phyloP scores from a whole-genome alignment of 2,888 invertebrate genomes.

The Toxonevra muliebris region DNA sequence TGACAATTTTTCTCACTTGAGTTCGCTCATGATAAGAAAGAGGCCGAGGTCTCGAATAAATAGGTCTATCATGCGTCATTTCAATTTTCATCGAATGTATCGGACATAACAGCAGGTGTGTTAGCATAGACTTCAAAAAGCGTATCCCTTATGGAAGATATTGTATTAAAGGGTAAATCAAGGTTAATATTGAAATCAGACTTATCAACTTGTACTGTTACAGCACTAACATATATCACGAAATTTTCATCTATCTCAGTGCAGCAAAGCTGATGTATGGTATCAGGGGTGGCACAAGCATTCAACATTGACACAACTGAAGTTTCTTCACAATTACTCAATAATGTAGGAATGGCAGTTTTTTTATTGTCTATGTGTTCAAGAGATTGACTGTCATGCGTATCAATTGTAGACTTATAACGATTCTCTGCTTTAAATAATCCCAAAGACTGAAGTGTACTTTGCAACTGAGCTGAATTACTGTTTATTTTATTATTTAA shows the following conservation, averaged over 20 bases:
- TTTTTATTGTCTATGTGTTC: too few species aligned
- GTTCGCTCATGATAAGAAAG: slow-evolving; percentile 31
- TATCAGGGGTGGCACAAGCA: neutral
- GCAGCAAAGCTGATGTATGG: neutral
- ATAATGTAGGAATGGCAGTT: too few species aligned
- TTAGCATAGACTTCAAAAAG: neutral
- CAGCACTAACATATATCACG: neutral
- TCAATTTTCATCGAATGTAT: slow-evolving; percentile 35
- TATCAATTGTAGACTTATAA: too few species aligned
- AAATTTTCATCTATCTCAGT: neutral
- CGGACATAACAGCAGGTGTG: neutral
- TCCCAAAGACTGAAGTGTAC: too few species aligned
- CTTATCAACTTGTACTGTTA: neutral
- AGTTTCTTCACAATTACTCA: neutral
- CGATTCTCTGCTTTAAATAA: too few species aligned
- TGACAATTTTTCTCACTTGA: slow-evolving; percentile 29
- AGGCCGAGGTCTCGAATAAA: slow-evolving; percentile 32
- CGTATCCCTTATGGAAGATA: neutral
- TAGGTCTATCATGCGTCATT: slow-evolving; percentile 28
- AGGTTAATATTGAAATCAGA: slow-evolving; percentile 3
- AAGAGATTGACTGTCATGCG: too few species aligned
- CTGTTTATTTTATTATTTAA: too few species aligned
- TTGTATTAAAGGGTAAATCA: neutral
- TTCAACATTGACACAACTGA: neutral
- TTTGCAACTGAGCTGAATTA: too few species aligned